Evolutionary conservation across 92 coral and sea anemone species (phyloP).

Genomic region (Meandrina meandrites): DNA sequence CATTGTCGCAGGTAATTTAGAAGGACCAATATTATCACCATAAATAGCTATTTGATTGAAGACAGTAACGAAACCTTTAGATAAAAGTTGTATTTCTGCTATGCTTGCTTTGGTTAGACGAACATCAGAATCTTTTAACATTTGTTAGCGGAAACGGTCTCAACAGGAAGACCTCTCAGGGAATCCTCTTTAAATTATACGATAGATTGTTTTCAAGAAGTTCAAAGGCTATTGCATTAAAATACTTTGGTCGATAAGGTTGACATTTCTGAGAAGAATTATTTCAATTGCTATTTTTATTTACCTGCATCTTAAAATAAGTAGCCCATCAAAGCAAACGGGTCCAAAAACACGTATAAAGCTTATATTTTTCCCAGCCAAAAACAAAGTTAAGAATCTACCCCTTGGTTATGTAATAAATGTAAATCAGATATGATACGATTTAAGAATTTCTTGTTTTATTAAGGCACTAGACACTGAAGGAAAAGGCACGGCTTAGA

Average conservation of each 20-base stretch:
- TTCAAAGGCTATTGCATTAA: neutral
- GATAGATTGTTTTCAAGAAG: neutral
- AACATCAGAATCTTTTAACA: neutral
- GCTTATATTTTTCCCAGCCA: neutral
- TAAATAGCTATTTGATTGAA: neutral
- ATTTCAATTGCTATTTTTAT: neutral
- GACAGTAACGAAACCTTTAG: neutral
- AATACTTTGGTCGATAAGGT: neutral
- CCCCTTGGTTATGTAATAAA: neutral
- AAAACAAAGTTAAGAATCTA: neutral
- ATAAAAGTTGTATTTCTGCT: neutral
- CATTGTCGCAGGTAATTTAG: slow-evolving; percentile 72
- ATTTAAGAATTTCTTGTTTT: neutral
- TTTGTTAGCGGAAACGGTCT: neutral
- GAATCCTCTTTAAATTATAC: slow-evolving; percentile 8
- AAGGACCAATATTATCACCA: neutral
- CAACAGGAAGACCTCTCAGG: neutral
- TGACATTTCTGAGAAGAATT: neutral
- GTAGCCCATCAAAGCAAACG: neutral
- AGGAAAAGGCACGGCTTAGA: neutral
- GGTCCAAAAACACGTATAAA: neutral
- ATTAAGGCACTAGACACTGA: neutral
- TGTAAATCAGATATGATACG: neutral
- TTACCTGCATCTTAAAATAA: neutral
- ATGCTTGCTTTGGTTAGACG: neutral